Evolutionary conservation across 2,888 invertebrate species (phyloP).

Genomic region (Lasioglossum lativentre): DNA sequence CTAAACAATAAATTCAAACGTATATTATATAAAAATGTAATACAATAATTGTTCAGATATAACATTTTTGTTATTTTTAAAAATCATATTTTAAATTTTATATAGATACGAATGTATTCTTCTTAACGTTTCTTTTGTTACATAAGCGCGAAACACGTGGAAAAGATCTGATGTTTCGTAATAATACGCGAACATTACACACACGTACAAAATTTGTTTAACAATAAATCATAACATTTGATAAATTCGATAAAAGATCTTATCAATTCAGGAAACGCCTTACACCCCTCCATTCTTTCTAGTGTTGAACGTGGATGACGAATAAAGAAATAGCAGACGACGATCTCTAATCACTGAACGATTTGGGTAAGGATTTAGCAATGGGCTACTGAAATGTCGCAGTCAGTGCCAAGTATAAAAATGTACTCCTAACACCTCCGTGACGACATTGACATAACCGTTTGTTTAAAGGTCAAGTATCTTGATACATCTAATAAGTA

Average conservation of each 20-base stretch:
- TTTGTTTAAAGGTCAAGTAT: conserved; percentile 32
- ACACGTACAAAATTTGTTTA: conserved; percentile 1
- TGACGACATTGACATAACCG: conserved; percentile 37
- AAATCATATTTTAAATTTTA: neutral
- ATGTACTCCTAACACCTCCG: neutral
- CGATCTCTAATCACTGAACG: neutral
- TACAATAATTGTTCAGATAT: neutral
- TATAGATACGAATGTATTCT: neutral
- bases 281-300: neutral
- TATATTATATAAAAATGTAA: neutral
- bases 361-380: neutral
- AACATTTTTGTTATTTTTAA: neutral
- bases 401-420: neutral
- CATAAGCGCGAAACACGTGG: conserved; percentile 41
- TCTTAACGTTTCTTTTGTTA: conserved; percentile 28
- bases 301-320: conserved; percentile 3
- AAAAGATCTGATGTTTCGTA: conserved; percentile 38
- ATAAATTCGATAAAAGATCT: neutral
- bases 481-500: too few species aligned
- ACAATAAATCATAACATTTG: neutral
- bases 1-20: conserved; percentile 68
- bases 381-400: neutral
- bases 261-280: neutral
- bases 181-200: conserved; percentile 25
- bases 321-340: neutral